Conservation (phyloP, 2,797 vertebrate species). For the Chlorospingus flavigularis region DNA sequence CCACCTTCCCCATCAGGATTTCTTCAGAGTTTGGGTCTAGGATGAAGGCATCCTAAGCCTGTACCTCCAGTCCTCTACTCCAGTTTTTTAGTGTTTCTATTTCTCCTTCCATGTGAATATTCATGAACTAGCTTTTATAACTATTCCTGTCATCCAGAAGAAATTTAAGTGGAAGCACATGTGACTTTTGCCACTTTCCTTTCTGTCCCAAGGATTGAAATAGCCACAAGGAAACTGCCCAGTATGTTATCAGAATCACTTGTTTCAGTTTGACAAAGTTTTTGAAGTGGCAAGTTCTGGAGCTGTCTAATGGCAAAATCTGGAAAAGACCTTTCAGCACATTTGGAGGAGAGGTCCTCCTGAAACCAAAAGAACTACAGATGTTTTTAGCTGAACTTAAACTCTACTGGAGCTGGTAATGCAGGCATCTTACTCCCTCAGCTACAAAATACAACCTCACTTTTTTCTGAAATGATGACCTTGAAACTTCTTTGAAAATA, state of each 20-base stretch:
- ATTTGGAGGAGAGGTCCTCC: not conserved
- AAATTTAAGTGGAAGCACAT: slow-evolving; percentile 25
- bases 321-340: not conserved
- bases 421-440: not conserved
- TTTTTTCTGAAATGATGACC: not conserved
- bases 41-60: not conserved
- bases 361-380: not conserved
- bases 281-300: not conserved
- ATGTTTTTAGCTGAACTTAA: not conserved
- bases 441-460: not conserved
- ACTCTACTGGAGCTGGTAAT: not conserved
- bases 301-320: not conserved
- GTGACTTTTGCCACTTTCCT: slow-evolving; percentile 10
- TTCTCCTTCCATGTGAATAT: not conserved
- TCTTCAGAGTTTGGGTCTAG: not conserved
- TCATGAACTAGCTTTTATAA: not conserved
- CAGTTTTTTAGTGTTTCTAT: not conserved
- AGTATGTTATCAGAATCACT: not conserved
- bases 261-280: not conserved
- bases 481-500: not conserved
- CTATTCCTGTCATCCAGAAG: not conserved
- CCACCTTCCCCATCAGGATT: not conserved
- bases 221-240: not conserved
- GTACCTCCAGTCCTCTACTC: not conserved
- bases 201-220: slow-evolving; percentile 20